These are phyloP conservation scores for Sinhomidia bicolor DNA, from an alignment of 2,888 invertebrate species.

Conservation along the genomic window DNA sequence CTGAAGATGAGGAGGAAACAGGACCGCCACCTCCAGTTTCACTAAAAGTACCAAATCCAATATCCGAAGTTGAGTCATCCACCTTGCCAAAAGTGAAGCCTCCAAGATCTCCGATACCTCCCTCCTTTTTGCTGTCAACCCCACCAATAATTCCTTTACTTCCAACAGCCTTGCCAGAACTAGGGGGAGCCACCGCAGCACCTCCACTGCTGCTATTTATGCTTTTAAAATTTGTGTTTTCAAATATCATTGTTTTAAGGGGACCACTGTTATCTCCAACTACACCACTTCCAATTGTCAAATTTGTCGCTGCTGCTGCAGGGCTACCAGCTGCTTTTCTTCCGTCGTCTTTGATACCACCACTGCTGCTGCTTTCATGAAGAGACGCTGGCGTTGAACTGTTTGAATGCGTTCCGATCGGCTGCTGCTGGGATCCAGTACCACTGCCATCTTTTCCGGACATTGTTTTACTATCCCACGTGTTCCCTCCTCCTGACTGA, in stretches of 20 bases:
- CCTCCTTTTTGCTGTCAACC: constrained; percentile 55
- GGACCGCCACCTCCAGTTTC: constrained; percentile 12
- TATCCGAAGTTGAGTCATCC: constrained; percentile 2
- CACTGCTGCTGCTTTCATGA: neutral
- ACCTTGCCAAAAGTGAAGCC: constrained; percentile 3
- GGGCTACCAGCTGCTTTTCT: neutral
- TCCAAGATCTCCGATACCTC: constrained; percentile 70
- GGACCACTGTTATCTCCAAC: constrained; percentile 76
- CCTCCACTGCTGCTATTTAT: constrained; percentile 60
- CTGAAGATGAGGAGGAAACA: constrained; percentile 31
- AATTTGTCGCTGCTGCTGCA: neutral
- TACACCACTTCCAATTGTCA: neutral
- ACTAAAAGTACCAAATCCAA: constrained; percentile 75
- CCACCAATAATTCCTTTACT: constrained; percentile 71
- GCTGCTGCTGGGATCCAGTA: neutral
- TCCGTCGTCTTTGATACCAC: too few species aligned
- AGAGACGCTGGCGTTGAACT: constrained; percentile 13
- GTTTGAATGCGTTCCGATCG: neutral
- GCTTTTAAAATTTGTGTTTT: constrained; percentile 78
- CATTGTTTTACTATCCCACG: neutral
- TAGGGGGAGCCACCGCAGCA: neutral
- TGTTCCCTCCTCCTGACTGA: constrained; percentile 36
- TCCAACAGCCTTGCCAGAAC: constrained; percentile 31
- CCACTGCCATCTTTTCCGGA: neutral
- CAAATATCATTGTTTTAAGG: constrained; percentile 79